Evolutionary conservation across 2,888 invertebrate species (phyloP), one percentile per base, ranked within the genome.

Genomic region (Stegophylla sp.): DNA sequence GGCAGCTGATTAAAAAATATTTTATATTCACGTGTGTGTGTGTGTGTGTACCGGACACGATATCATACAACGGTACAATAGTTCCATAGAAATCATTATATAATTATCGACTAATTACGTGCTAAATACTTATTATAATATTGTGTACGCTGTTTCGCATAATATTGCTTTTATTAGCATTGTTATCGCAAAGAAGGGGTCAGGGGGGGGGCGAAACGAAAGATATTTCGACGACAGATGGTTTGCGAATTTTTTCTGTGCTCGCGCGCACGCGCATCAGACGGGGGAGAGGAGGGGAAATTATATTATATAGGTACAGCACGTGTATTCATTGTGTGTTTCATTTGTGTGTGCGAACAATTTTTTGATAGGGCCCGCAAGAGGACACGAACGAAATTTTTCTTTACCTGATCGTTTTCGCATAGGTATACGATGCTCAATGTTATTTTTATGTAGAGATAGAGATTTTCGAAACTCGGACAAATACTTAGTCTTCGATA

Each of bases 191-290:
- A n/a, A n/a, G 34, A 20, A n/a, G 48, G 20, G 15, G 51, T n/a
- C 61, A 41, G 15, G 15, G 51, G 17, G 73, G 61, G 61, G 17
- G 61, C 12, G 13, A 48, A 48, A 41, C 51, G 51, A 34, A 63
- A 3, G 43, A 26, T 43, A 59, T 72, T 34, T 26, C 66, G 66
- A 53, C 66, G 75, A 76, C 75, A 76, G 66, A 76, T 76, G 75
- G 75, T 76, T 76, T 66, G 75, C 75, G 75, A 53, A 34, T 53
- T 72, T 72, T 72, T 26, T 15, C 26, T 56, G 9, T 53, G 4
- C 20, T 2, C 34, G 7, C 34, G 34, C 34, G 7, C 7, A 34
- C 34, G 34, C 34, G 34, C 7, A n/a, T n/a, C n/a, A n/a, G 34
- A 7, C 34, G 34, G 7, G 34, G 3, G 34, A 34, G 34, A 5